phyloP scores from a whole-genome alignment of 2,113 vertebrate species.

The Ammodramus savannarum region DNA sequence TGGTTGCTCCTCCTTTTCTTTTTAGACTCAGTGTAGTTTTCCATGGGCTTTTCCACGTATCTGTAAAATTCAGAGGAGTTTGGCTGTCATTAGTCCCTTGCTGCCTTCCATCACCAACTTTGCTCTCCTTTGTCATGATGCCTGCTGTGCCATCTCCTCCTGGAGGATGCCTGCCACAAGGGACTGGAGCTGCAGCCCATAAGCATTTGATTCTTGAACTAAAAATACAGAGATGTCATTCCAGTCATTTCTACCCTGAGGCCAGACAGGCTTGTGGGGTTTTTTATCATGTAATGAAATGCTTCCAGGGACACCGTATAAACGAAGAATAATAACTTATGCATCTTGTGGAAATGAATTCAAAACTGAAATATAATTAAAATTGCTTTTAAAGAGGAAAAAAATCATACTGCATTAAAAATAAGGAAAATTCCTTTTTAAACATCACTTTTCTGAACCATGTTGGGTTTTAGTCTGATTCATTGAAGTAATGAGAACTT shows the following conservation, averaged over 20 bases:
- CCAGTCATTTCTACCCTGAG: slow-evolving; percentile 35
- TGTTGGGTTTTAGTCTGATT: neutral
- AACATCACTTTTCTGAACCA: neutral
- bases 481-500: neutral
- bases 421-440: neutral
- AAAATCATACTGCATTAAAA: neutral
- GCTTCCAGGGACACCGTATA: slow-evolving; percentile 26
- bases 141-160: neutral
- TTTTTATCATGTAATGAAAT: slow-evolving; percentile 46
- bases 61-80: neutral
- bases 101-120: neutral
- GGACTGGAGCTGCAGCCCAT: slow-evolving; percentile 5
- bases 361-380: neutral
- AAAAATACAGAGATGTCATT: slow-evolving; percentile 56
- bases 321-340: slow-evolving; percentile 24
- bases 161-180: neutral
- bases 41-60: neutral
- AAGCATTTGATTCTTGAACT: slow-evolving; percentile 33
- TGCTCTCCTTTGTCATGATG: neutral
- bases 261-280: slow-evolving; percentile 23
- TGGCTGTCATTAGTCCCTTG: neutral
- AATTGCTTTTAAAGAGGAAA: neutral
- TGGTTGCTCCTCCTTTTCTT: neutral
- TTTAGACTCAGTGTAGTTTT: neutral
- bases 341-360: slow-evolving; percentile 11